phyloP scores from a whole-genome alignment of 2,797 vertebrate species.

The Okamejei kenojei region DNA sequence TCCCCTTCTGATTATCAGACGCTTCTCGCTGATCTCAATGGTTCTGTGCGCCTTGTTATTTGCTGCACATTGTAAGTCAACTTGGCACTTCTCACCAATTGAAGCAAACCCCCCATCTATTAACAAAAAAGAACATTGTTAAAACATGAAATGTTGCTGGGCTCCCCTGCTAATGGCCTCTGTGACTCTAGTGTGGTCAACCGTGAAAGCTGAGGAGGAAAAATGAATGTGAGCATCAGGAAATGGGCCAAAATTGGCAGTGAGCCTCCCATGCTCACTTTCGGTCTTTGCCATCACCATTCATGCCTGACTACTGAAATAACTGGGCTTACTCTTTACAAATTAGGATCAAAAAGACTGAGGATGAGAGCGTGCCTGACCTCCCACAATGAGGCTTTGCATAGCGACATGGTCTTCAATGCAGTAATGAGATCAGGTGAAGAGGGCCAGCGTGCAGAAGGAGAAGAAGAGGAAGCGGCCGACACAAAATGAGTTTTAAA shows the following conservation, averaged over 20 bases:
- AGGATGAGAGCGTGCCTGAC: too few species aligned
- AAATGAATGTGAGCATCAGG: not conserved
- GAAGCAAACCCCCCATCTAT: not conserved
- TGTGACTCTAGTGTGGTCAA: not conserved
- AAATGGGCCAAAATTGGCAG: not conserved
- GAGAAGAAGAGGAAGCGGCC: too few species aligned
- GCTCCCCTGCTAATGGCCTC: not conserved
- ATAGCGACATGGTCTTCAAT: too few species aligned
- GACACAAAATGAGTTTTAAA: too few species aligned
- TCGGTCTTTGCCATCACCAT: too few species aligned
- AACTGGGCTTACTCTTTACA: too few species aligned
- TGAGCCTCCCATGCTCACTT: too few species aligned
- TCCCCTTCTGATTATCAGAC: conserved; percentile 2
- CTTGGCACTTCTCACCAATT: not conserved
- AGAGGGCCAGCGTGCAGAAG: too few species aligned
- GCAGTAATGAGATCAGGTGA: too few species aligned
- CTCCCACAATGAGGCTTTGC: too few species aligned
- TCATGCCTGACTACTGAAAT: too few species aligned
- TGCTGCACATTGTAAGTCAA: conserved; percentile 12
- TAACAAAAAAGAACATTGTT: not conserved
- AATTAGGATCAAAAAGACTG: too few species aligned
- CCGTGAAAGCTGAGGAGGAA: not conserved
- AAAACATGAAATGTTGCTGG: not conserved
- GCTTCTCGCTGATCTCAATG: conserved; percentile 1
- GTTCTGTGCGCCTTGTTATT: conserved; percentile 30